phyloP scores from a whole-genome alignment of 1,140 invertebrate genomes.

The Megathymus violae region DNA sequence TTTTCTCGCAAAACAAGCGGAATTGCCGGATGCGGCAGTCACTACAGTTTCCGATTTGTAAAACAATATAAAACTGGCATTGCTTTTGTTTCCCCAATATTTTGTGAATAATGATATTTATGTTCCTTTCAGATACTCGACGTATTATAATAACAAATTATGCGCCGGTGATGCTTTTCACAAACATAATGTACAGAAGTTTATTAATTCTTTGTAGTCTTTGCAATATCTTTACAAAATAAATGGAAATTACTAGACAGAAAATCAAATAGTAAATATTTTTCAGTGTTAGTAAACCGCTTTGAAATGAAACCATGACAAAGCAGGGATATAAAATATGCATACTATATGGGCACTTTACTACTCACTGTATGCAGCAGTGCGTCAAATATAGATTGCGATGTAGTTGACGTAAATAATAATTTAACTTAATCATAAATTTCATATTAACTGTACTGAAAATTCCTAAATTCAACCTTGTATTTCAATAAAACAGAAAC shows the following conservation, averaged over 20 bases:
- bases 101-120: conserved; percentile 62
- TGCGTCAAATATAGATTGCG: too few species aligned
- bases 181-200: conserved; percentile 8
- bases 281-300: neutral
- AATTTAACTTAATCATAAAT: too few species aligned
- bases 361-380: too few species aligned
- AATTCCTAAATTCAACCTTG: neutral
- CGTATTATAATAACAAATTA: conserved; percentile 32
- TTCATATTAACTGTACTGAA: too few species aligned
- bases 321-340: too few species aligned
- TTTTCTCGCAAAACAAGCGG: conserved; percentile 64
- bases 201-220: conserved; percentile 4
- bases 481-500: neutral
- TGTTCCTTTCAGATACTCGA: conserved; percentile 40
- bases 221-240: conserved; percentile 4
- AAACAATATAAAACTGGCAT: conserved; percentile 66
- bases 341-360: too few species aligned
- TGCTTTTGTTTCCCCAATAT: conserved; percentile 53
- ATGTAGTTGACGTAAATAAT: too few species aligned
- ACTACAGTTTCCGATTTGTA: conserved; percentile 68
- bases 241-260: neutral
- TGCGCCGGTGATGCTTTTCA: conserved; percentile 3
- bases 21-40: conserved; percentile 65
- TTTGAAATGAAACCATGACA: too few species aligned
- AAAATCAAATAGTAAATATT: neutral